Base-by-base conservation (phyloP, 2,797 vertebrate genomes). In the Chaetophractus vellerosus region DNA sequence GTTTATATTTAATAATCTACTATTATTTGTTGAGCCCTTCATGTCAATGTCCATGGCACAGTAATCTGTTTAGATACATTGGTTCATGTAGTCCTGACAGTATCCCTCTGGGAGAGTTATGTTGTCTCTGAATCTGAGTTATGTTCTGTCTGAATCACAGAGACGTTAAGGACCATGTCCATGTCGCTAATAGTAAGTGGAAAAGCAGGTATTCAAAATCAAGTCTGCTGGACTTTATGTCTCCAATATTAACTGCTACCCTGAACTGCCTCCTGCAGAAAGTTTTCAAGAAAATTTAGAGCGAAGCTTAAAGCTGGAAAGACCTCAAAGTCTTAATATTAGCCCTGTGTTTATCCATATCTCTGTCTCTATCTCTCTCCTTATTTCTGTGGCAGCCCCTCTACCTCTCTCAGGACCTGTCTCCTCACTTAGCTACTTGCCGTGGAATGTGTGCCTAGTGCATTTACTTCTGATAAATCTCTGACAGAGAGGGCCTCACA, bases 401-500 rank as follows among this genome's bases (percentile, higher is more conserved):
- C 15, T 75, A 10, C 23, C 38, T 72, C 10, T 6, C 55, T 82
- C 63, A 80, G 45, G 64, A 90, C 50, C 72, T 45, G 2, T 66
- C 89, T 57, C 26, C 55, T 88, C 71, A 69, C 36, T n/a, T 33
- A 24, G 59, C 79, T 81, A 26, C 69, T 59, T 61, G 21, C 52
- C 55, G 31, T 57, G 69, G 57, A 91, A 92, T 41, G 55, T 95
- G 23, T 2, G 10, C 57, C 31, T 21, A 12, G 63, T 59, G 26
- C 64, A 6, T 85, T 93, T 94, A 52, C 66, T 68, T 86, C 93
- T 36, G 81, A 78, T 87, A 41, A 75, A 89, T 80, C 83, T 86
- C 76, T 36, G 33, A 69, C n/a, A 76, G 64, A 6, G 45, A 94
- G 89, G 75, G 66, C 76, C 92, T 81, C 84, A 71, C 64, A 80